phyloP scores from a whole-genome alignment of 2,113 vertebrate genomes.

The Amphilophus citrinellus region DNA sequence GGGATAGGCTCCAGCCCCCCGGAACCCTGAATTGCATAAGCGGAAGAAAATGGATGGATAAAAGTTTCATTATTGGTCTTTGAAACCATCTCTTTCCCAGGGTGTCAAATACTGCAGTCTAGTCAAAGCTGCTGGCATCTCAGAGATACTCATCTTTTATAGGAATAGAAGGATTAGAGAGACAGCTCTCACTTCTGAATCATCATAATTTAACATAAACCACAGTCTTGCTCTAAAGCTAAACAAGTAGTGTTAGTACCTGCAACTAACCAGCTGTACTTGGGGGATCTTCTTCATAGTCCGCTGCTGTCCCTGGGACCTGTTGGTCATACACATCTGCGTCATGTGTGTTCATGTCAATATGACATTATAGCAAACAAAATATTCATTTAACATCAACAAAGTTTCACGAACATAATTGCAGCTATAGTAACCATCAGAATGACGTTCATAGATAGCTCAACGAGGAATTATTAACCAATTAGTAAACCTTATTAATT shows the following conservation, averaged over 20 bases:
- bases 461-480: too few species aligned
- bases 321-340: background rate
- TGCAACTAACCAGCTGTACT: background rate
- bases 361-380: background rate
- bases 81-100: too few species aligned
- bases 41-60: too few species aligned
- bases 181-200: background rate
- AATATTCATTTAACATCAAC: background rate
- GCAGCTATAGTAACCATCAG: background rate
- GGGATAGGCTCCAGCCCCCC: too few species aligned
- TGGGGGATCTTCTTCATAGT: too few species aligned
- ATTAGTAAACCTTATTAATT: too few species aligned
- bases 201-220: background rate
- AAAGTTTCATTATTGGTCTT: too few species aligned
- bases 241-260: fast-evolving
- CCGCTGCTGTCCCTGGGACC: background rate
- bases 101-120: background rate
- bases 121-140: background rate
- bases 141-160: background rate
- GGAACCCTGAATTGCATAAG: too few species aligned
- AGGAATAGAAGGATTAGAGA: background rate
- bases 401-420: background rate
- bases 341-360: background rate
- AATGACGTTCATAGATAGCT: too few species aligned
- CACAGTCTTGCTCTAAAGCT: background rate